Conservation (phyloP, 2,113 vertebrate species). For the Etheostoma spectabile region DNA sequence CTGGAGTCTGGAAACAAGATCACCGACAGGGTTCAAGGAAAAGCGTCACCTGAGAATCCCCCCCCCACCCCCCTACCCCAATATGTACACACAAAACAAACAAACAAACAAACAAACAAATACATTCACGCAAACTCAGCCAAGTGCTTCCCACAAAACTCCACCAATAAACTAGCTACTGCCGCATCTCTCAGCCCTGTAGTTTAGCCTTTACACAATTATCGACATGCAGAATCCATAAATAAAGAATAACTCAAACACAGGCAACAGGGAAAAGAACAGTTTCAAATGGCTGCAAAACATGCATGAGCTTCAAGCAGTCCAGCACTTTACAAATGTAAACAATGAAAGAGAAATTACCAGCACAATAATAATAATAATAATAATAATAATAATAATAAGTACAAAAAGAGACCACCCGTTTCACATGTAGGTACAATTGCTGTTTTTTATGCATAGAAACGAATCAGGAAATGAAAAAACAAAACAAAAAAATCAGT, state of each 20-base stretch:
- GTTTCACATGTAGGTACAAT: slow-evolving; percentile 73
- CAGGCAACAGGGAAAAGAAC: slow-evolving; percentile 26
- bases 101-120: slow-evolving; percentile 32
- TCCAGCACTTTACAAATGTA: slow-evolving; percentile 74
- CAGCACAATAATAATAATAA: slow-evolving; percentile 66
- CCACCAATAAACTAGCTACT: slow-evolving; percentile 47
- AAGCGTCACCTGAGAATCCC: slow-evolving; percentile 32
- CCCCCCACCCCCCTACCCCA: slow-evolving; percentile 3
- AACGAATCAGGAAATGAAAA: slow-evolving; percentile 54
- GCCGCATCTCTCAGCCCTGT: slow-evolving; percentile 52
- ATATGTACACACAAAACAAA: slow-evolving; percentile 20
- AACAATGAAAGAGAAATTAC: slow-evolving; percentile 68
- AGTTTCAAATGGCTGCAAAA: slow-evolving; percentile 62
- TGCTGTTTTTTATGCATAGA: slow-evolving; percentile 77
- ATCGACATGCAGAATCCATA: slow-evolving; percentile 75
- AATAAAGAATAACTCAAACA: slow-evolving; percentile 70
- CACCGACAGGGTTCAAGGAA: slow-evolving; percentile 37
- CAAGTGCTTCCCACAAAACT: slow-evolving; percentile 67
- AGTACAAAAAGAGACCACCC: slow-evolving; percentile 63
- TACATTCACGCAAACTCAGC: slow-evolving; percentile 37
- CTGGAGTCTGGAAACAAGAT: slow-evolving; percentile 33
- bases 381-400: slow-evolving; percentile 3
- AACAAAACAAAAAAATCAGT: slow-evolving; percentile 30
- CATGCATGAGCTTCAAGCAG: slow-evolving; percentile 76
- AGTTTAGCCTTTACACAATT: slow-evolving; percentile 57